phyloP scores from a whole-genome alignment of 1,140 invertebrate genomes.

The Leptestheria dahalacensis region DNA sequence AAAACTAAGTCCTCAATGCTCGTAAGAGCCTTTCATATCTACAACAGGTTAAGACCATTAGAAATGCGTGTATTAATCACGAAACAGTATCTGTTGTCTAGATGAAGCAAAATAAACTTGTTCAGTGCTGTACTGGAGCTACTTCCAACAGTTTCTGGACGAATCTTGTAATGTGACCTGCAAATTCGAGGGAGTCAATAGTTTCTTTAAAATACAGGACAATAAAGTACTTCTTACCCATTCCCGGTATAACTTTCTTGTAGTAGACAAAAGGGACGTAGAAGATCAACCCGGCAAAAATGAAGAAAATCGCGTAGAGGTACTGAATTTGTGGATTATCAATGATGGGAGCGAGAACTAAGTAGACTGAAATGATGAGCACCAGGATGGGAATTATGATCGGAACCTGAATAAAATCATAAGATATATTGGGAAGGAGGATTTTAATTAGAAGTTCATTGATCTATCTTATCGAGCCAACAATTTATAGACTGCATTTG shows the following conservation, averaged over 20 bases:
- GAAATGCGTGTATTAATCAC: no score
- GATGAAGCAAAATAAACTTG: no score
- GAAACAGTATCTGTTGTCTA: no score
- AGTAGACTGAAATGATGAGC: conserved; percentile 49
- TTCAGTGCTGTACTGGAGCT: conserved; percentile 38
- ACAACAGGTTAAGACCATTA: no score
- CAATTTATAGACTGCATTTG: no score
- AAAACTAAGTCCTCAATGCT: no score
- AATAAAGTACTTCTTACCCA: conserved; percentile 43
- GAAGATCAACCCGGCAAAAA: conserved; percentile 48
- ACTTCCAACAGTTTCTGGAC: conserved; percentile 80
- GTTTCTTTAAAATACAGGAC: background rate
- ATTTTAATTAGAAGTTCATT: no score
- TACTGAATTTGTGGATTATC: conserved; percentile 62
- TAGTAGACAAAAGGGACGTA: conserved; percentile 66
- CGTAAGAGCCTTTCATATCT: no score
- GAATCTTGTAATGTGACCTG: conserved; percentile 77
- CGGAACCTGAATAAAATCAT: conserved; percentile 43
- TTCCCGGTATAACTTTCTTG: conserved; percentile 53
- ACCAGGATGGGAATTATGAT: conserved; percentile 58
- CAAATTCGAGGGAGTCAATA: conserved; percentile 23
- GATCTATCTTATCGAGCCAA: no score
- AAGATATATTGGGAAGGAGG: background rate
- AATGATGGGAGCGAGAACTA: conserved; percentile 60
- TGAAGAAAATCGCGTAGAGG: conserved; percentile 56